Conservation (phyloP, 2,113 vertebrate genomes). For the Chaenogobius annularis region DNA sequence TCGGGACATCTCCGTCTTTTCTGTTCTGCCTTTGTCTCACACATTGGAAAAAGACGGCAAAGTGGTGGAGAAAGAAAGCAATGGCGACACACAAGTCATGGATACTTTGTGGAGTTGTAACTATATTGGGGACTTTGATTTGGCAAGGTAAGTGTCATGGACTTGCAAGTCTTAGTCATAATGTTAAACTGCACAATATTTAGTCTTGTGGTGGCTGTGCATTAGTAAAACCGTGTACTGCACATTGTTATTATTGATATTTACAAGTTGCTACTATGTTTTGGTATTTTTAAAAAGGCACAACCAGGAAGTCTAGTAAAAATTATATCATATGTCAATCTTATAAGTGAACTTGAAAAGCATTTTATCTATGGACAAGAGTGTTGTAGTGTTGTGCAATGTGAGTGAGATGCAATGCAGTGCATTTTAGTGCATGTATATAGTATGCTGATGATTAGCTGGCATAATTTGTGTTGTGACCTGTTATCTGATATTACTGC, state of each 20-base stretch:
- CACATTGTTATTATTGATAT: conserved; percentile 4
- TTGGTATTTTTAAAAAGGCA: neutral
- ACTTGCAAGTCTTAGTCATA: conserved; percentile 13
- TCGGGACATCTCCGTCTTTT: conserved; percentile 43
- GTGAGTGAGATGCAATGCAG: neutral
- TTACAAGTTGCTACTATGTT: neutral
- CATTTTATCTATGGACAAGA: neutral
- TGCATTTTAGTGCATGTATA: neutral
- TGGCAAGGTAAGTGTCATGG: conserved; percentile 63
- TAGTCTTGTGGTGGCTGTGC: neutral
- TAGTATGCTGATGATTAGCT: conserved; percentile 10
- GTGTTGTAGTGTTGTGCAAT: neutral
- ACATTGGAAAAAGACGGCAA: conserved; percentile 26
- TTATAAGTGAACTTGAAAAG: neutral
- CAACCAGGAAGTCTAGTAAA: neutral
- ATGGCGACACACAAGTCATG: conserved; percentile 59
- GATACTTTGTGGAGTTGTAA: conserved; percentile 48
- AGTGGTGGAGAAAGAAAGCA: conserved; percentile 23
- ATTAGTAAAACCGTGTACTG: neutral
- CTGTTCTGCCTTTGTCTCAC: conserved; percentile 30
- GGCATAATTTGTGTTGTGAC: conserved; percentile 9
- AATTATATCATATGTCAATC: neutral
- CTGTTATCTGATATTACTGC: conserved; percentile 1
- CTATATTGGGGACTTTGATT: conserved; percentile 43
- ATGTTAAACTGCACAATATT: conserved; percentile 7